Percentiles rank a stretch among this genome's conserved stretches.
These are phyloP conservation scores for Macropus fuliginosus DNA, from an alignment of 2,797 vertebrate genomes.

Conservation along the genomic window DNA sequence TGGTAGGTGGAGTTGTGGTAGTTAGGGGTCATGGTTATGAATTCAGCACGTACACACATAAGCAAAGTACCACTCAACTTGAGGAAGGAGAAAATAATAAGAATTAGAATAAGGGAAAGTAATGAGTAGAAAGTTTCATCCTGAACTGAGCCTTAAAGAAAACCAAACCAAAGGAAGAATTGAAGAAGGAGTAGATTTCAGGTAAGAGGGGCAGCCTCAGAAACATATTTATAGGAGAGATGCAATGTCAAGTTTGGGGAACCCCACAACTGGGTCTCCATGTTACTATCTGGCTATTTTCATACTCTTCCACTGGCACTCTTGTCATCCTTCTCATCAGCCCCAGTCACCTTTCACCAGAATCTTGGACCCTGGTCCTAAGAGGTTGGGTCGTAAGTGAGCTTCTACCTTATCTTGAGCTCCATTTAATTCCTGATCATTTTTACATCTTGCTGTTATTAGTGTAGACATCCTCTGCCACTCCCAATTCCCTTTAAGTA, in stretches of 20 bases:
- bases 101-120: neutral
- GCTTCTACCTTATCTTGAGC: neutral
- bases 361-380: neutral
- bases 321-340: neutral
- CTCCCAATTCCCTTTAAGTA: neutral
- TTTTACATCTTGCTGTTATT: neutral
- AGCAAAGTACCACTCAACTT: neutral
- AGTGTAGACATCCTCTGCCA: neutral
- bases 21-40: neutral
- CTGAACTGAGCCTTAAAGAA: neutral
- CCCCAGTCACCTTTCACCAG: neutral
- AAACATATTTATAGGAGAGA: neutral
- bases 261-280: neutral
- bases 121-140: neutral
- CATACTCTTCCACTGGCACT: fast-evolving
- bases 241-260: neutral
- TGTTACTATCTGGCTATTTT: neutral
- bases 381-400: neutral
- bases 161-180: neutral
- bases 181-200: neutral
- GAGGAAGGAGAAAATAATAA: neutral
- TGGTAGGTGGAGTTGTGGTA: neutral
- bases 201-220: neutral
- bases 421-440: neutral
- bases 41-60: neutral